Evolutionary conservation across 2,888 invertebrate species (phyloP).

Genomic region (Eurytoma californica): DNA sequence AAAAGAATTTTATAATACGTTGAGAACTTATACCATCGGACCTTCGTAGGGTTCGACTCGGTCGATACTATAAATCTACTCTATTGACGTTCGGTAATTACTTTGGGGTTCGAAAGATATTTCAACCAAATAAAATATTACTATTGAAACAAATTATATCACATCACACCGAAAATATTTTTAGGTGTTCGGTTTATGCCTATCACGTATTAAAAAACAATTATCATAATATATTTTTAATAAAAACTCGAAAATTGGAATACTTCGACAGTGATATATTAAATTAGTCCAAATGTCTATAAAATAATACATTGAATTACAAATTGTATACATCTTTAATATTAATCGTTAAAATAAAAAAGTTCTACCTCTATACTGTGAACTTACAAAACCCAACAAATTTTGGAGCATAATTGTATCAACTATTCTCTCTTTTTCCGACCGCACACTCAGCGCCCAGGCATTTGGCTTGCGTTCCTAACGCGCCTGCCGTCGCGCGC

Average conservation of each 20-base stretch:
- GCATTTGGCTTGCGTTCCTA: conserved; percentile 19
- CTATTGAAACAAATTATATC: conserved; percentile 9
- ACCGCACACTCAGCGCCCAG: not conserved
- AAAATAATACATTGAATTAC: conserved; percentile 11
- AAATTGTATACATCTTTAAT: too few relatives aligned
- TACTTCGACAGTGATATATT: too few relatives aligned
- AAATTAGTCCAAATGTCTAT: not conserved
- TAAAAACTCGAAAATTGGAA: too few relatives aligned
- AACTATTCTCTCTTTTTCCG: not conserved
- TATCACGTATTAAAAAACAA: too few relatives aligned
- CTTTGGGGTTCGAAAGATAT: conserved; percentile 21
- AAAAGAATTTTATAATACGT: too few relatives aligned
- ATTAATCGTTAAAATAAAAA: too few relatives aligned
- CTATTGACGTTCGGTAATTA: conserved; percentile 55
- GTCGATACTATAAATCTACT: conserved; percentile 56
- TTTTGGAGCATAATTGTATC: not conserved
- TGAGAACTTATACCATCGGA: too few relatives aligned
- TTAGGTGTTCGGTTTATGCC: too few relatives aligned
- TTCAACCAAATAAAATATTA: conserved; percentile 40
- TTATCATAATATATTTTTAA: too few relatives aligned
- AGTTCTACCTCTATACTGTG: not conserved
- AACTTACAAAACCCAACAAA: not conserved
- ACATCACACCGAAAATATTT: not conserved
- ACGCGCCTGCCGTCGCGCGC: conserved; percentile 24
- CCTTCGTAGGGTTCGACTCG: conserved; percentile 35